Base-by-base conservation (phyloP, 2,888 invertebrate genomes). In the Diploptera punctata region DNA sequence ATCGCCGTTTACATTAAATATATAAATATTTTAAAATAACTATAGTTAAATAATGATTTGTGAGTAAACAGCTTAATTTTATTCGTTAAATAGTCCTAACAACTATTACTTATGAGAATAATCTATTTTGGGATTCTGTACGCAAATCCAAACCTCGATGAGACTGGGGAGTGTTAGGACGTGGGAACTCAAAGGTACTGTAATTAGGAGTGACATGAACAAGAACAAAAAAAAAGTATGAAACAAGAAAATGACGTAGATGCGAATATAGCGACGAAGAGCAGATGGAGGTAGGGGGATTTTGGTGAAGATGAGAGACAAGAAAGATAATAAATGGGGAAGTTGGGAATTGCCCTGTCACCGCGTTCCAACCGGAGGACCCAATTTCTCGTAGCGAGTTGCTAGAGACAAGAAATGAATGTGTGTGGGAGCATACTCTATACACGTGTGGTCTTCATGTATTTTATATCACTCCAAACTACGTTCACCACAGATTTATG, bases 261-360 rank as follows among this genome's bases (percentile, higher is more conserved):
- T 57, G 57, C 57, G 57, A 57, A 57, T 57, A 57, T 24, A 29
- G 24, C 26, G 57, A 18, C 26, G 57, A 57, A 7, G 33, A 33
- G 33, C 10, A 10, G 33, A 33, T 7, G 10, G 33, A 10, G 33
- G 33, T 33, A 10, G 26, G 10, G 4, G 26, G 54, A 54, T 24
- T 24, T 19, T 52, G 52, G 52, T 24, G 52, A 57, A 57, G 57
- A 57, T 57, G 61, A 33, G 38, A 33, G 61, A 61, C 61, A 61
- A 38, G 65, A 47, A 65, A 47, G 65, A 65, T 65, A 65, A 65
- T 47, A 47, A 26, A 65, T 65, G 65, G 65, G 47, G 38, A 65
- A 65, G 29, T 16, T 47, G 47, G 65, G 47, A 65, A 65, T 65
- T 65, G 65, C 65, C 29, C n/a, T 44, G 65, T 65, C 65, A 65